Percentiles rank a stretch among this genome's conserved stretches.
These are phyloP conservation scores for Lithophane socia DNA, from an alignment of 2,888 invertebrate genomes.

Conservation along the genomic window DNA sequence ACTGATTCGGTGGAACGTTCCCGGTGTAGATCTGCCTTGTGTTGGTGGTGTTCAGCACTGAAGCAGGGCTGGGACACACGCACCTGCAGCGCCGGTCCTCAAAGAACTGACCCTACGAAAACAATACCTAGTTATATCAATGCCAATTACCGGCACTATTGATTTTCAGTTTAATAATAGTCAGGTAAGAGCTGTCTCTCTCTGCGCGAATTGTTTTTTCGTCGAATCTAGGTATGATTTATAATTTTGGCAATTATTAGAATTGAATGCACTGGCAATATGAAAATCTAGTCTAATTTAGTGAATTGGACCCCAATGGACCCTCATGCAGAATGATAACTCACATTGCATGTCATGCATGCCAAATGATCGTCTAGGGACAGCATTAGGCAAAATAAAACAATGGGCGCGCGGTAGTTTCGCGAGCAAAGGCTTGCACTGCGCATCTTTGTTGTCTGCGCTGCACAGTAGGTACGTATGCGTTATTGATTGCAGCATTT, in stretches of 20 bases:
- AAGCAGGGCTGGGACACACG: constrained; percentile 94
- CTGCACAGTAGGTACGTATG: neutral
- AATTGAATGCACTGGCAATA: neutral
- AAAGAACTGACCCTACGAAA: constrained; percentile 80
- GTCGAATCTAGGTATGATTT: neutral
- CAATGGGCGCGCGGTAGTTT: neutral
- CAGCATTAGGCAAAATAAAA: neutral
- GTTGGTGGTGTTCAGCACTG: constrained; percentile 88
- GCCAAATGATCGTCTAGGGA: no score
- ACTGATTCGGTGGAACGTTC: constrained; percentile 94
- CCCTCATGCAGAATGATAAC: no score
- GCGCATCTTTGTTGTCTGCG: constrained; percentile 16
- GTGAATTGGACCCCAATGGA: no score
- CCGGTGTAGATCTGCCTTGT: constrained; percentile 92
- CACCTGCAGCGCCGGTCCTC: constrained; percentile 96
- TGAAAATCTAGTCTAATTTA: neutral
- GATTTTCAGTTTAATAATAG: neutral
- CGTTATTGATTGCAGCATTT: constrained; percentile 1
- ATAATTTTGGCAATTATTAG: neutral
- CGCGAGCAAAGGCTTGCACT: constrained; percentile 2
- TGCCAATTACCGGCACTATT: neutral
- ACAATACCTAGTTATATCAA: neutral
- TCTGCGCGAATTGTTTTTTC: neutral
- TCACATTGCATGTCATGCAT: no score
- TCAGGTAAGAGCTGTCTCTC: neutral